A percentile compares a stretch with the other conserved stretches of the same genome.
Conservation (phyloP, 1,140 invertebrate species). For the Neodiprion fabricii region DNA sequence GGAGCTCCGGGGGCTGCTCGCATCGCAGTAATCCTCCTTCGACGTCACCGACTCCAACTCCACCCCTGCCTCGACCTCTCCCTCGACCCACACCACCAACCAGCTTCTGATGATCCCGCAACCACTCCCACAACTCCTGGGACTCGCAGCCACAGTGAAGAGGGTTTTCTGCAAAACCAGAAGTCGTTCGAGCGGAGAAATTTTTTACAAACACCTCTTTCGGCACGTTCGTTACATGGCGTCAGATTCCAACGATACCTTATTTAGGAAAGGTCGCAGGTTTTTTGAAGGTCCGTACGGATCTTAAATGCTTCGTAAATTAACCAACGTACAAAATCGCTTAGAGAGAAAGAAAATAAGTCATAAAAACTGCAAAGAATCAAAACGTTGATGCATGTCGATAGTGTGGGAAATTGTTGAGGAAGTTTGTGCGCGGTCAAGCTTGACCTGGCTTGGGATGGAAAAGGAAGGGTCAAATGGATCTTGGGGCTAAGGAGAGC, state of each 20-base stretch:
- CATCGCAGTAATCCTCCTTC: conserved; percentile 66
- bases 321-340: too few relatives aligned
- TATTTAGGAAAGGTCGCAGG: too few relatives aligned
- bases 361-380: too few relatives aligned
- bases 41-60: conserved; percentile 60
- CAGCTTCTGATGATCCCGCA: conserved; percentile 81
- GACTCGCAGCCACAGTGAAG: conserved; percentile 83
- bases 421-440: too few relatives aligned
- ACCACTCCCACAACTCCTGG: conserved; percentile 87
- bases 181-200: not conserved
- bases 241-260: too few relatives aligned
- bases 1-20: conserved; percentile 73
- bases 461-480: not conserved
- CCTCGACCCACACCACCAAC: conserved; percentile 64
- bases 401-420: too few relatives aligned
- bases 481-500: not conserved
- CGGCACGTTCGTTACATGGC: too few relatives aligned
- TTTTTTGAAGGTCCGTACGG: too few relatives aligned
- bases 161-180: conserved; percentile 76
- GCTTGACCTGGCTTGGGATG: not conserved
- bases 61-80: conserved; percentile 61
- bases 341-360: too few relatives aligned
- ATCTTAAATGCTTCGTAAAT: too few relatives aligned
- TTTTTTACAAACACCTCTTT: not conserved
- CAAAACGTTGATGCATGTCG: too few relatives aligned